phyloP scores from a whole-genome alignment of 1,140 invertebrate genomes.

The Philopotamus ludificatus region DNA sequence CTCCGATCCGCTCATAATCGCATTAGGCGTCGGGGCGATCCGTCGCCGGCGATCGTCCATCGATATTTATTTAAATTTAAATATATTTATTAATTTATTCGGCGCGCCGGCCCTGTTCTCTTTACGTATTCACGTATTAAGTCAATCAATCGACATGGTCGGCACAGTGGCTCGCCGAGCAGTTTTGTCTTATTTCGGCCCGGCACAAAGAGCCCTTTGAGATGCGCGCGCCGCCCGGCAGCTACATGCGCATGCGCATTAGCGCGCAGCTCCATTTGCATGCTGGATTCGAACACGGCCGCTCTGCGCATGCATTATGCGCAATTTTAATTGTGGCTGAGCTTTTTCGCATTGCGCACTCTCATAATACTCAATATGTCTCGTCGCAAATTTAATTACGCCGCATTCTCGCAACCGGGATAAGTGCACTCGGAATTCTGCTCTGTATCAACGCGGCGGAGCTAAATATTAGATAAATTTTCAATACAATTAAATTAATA shows the following conservation, averaged over 20 bases:
- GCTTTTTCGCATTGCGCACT: too few relatives aligned
- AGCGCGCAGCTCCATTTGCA: constrained; percentile 7
- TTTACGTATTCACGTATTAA: constrained; percentile 42
- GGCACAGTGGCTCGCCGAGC: constrained; percentile 24
- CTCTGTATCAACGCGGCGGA: not conserved
- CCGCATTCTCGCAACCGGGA: too few relatives aligned
- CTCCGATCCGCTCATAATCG: too few relatives aligned
- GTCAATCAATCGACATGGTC: constrained; percentile 41
- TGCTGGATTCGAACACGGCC: not conserved
- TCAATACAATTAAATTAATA: too few relatives aligned
- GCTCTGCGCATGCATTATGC: not conserved
- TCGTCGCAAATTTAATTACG: not conserved
- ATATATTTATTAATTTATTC: not conserved
- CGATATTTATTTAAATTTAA: not conserved
- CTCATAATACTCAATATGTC: not conserved
- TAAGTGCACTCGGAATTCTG: constrained; percentile 11
- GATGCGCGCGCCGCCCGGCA: constrained; percentile 12
- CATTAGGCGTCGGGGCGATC: too few relatives aligned
- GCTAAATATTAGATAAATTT: too few relatives aligned
- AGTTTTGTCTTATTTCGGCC: constrained; percentile 40
- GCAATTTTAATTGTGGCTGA: too few relatives aligned
- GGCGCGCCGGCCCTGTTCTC: constrained; percentile 1
- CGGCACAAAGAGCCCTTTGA: constrained; percentile 36
- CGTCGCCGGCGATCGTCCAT: not conserved
- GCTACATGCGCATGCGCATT: constrained; percentile 12